phyloP scores from a whole-genome alignment of 2,888 invertebrate genomes.

The Zhuqinia jingwanae region DNA sequence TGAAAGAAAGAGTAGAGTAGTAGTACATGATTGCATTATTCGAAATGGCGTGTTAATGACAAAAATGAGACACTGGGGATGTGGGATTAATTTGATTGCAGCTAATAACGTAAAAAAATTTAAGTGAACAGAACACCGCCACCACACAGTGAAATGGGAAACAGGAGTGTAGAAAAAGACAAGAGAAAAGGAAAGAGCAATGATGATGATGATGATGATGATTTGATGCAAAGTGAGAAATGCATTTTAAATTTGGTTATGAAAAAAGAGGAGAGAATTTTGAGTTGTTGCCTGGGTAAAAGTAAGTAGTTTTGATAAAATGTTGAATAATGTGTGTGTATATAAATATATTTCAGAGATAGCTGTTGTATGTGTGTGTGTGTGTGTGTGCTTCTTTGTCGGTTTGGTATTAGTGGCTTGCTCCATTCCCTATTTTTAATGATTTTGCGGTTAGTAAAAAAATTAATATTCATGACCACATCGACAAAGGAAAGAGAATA shows the following conservation, averaged over 20 bases:
- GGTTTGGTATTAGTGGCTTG: not conserved
- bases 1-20: not conserved
- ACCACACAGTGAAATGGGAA: too few species aligned
- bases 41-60: slow-evolving; percentile 57
- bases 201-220: too few species aligned
- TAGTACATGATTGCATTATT: not conserved
- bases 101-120: slow-evolving; percentile 28
- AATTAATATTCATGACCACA: not conserved
- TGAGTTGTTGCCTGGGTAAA: too few species aligned
- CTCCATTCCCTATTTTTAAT: not conserved
- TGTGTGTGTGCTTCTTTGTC: too few species aligned
- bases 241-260: not conserved
- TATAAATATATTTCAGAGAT: too few species aligned
- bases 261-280: not conserved
- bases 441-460: not conserved
- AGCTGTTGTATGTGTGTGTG: too few species aligned
- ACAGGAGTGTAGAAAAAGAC: not conserved
- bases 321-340: too few species aligned
- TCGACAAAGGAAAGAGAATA: not conserved
- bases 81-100: slow-evolving; percentile 60
- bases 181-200: not conserved
- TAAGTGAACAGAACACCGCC: too few species aligned
- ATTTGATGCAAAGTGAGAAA: too few species aligned
- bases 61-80: slow-evolving; percentile 57
- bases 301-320: too few species aligned